Base-by-base conservation (phyloP, 1,140 invertebrate species). In the Chymomyza costata region DNA sequence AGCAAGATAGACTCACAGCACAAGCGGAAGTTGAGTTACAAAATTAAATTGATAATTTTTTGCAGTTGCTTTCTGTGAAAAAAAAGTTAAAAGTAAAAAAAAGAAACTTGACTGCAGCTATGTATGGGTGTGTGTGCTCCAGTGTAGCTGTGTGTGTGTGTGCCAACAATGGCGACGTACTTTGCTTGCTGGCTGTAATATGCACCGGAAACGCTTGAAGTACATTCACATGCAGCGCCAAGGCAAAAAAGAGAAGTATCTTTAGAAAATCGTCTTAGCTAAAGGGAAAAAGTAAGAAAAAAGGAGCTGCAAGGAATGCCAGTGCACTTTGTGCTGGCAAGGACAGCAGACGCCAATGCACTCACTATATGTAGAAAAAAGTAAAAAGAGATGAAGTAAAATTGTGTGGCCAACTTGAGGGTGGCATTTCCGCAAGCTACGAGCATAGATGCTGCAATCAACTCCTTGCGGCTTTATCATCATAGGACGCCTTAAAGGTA, bases 11-110 rank as follows among this genome's bases (percentile, higher is more conserved):
- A 16, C 10, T 14, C 39, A 30, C 44, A 54, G 55, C 67, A 80
- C 67, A 50, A 53, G 45, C 73, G 73, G 73, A 80, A 80, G 73
- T 80, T 80, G 64, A 80, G 73, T 80, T 80, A 80, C 73, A 80
- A 80, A 80, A 80, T 80, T 80, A 80, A 80, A 80, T 80, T 80
- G 73, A 80, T 80, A 78, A 80, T 68, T 73, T 80, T 76, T 67
- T 67, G 16, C 13, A 51, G 21, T 31, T 37, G 30, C 11, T 52
- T 19, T 21, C 39, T 21, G 8, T 32, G 15, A n/a, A 32, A 57
- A 50, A 64, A n/a, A n/a, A n/a, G n/a, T n/a, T n/a, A n/a, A n/a
- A 37, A 50, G 31, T 49, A 30, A 60, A 50, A 55, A 66, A 60
- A 60, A 44, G 67, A 73, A 70, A 55, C 55, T 76, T 78, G 56